phyloP scores from a whole-genome alignment of 2,888 invertebrate species.

The Allophyes oxyacanthae region DNA sequence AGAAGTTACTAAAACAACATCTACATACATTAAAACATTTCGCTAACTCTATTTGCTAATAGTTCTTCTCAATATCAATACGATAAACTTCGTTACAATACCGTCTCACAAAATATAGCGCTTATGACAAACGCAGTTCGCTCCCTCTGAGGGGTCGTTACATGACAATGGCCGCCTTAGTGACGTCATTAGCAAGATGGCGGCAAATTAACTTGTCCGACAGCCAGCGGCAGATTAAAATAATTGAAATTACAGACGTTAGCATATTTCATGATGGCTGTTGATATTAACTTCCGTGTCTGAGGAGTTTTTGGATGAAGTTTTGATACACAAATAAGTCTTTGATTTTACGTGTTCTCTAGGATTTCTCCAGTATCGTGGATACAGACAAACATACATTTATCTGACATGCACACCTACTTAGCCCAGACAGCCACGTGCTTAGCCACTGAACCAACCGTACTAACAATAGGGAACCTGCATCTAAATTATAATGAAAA shows the following conservation, averaged over 20 bases:
- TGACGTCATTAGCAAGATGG: slow-evolving; percentile 59
- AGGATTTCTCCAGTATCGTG: too few relatives aligned
- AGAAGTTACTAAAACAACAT: too few relatives aligned
- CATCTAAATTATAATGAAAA: too few relatives aligned
- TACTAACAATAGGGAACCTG: neutral
- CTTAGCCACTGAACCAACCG: too few relatives aligned
- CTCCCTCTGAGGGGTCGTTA: slow-evolving; percentile 22
- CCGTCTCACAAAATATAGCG: slow-evolving; percentile 3
- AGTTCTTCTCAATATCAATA: neutral
- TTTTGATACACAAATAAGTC: neutral
- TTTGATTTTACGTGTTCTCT: too few relatives aligned
- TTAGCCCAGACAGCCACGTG: too few relatives aligned
- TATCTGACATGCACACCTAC: too few relatives aligned
- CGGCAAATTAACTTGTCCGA: slow-evolving; percentile 56
- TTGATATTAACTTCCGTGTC: slow-evolving; percentile 1
- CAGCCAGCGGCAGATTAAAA: slow-evolving; percentile 49
- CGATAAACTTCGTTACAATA: neutral
- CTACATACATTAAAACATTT: too few relatives aligned
- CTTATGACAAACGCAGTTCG: slow-evolving; percentile 16
- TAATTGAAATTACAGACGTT: slow-evolving; percentile 48
- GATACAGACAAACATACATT: too few relatives aligned
- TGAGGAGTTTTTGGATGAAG: neutral
- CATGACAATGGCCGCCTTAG: slow-evolving; percentile 45
- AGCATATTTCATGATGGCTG: slow-evolving; percentile 40
- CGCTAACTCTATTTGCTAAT: too few relatives aligned